Evolutionary conservation across 2,797 vertebrate species (phyloP).

Genomic region (Microhierax caerulescens): DNA sequence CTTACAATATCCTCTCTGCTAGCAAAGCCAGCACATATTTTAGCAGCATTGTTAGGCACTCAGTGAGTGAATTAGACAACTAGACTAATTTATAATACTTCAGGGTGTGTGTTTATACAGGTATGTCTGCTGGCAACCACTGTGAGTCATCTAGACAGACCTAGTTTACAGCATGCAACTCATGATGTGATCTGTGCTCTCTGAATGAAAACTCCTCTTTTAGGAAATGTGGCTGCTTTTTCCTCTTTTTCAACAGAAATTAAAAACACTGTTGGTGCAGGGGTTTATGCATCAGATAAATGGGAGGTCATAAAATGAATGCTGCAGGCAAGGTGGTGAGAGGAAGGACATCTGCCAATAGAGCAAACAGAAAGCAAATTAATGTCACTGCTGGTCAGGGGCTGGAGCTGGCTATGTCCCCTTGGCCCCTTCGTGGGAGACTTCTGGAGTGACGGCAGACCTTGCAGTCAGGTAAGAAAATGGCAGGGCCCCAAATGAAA

Average conservation of each 20-base stretch:
- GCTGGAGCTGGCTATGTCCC: not conserved
- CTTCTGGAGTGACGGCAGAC: not conserved
- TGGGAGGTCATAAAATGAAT: not conserved
- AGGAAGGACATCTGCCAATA: not conserved
- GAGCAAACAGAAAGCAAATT: not conserved
- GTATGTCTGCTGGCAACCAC: slow-evolving; percentile 13
- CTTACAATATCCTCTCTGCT: not conserved
- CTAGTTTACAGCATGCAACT: not conserved
- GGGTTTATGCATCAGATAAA: not conserved
- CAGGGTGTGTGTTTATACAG: slow-evolving; percentile 17
- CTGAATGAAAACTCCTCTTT: not conserved
- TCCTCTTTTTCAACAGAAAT: not conserved
- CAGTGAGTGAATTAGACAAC: not conserved
- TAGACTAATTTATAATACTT: slow-evolving; percentile 5
- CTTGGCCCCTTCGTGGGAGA: not conserved
- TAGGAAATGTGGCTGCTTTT: not conserved
- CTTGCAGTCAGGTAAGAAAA: not conserved
- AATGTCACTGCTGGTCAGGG: fast-evolving
- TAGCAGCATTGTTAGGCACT: not conserved
- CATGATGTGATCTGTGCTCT: not conserved
- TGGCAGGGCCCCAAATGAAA: not conserved
- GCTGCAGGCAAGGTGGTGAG: not conserved
- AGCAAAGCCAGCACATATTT: not conserved
- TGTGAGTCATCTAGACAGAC: not conserved
- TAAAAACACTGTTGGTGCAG: not conserved